phyloP scores from a whole-genome alignment of 2,113 vertebrate species.

The Chamaea fasciata region DNA sequence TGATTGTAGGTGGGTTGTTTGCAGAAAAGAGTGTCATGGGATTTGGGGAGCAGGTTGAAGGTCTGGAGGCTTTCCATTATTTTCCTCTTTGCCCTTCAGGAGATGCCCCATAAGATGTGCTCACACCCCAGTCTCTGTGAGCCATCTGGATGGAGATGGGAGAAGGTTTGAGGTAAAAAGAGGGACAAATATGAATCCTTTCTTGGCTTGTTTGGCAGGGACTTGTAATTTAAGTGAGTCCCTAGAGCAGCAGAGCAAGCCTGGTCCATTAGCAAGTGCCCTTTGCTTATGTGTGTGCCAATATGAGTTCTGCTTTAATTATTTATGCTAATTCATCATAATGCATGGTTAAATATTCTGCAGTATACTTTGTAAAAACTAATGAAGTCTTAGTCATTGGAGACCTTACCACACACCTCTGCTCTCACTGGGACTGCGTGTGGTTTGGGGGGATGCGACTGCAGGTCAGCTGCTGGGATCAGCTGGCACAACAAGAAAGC shows the following conservation, averaged over 20 bases:
- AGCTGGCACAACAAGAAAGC: rapidly evolving
- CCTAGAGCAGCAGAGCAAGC: background rate
- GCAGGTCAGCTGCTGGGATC: background rate
- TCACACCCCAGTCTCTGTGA: background rate
- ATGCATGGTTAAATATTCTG: constrained; percentile 47
- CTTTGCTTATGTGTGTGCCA: background rate
- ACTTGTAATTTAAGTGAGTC: background rate
- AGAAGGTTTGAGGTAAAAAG: background rate
- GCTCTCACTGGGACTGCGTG: background rate
- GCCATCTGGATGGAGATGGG: background rate
- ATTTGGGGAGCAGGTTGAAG: background rate
- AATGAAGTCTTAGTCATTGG: constrained; percentile 59
- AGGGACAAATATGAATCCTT: background rate
- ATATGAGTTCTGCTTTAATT: constrained; percentile 33
- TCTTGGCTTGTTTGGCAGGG: background rate
- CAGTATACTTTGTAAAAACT: constrained; percentile 55
- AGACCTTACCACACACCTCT: constrained; percentile 29
- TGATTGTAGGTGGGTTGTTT: background rate
- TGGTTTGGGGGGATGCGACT: background rate
- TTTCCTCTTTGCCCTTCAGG: background rate
- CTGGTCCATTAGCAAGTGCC: constrained; percentile 34
- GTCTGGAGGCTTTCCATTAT: background rate
- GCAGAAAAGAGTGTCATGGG: background rate
- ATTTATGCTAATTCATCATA: constrained; percentile 57
- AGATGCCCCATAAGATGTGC: background rate